Conservation (phyloP, 2,888 invertebrate species). For the Fabriciana adippe region DNA sequence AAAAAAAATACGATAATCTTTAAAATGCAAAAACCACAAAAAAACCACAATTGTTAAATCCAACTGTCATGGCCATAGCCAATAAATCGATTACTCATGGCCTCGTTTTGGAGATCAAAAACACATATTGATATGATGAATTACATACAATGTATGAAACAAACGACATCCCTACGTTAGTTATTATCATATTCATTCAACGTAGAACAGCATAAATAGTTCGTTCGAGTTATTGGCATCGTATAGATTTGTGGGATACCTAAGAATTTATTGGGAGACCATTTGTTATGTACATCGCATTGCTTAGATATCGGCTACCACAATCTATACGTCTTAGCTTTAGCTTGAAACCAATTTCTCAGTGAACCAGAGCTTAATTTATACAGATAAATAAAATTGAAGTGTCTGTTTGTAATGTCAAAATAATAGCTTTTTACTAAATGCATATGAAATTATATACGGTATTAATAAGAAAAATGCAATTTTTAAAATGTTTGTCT, state of each 20-base stretch:
- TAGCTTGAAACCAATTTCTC: constrained; percentile 5
- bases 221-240: constrained; percentile 10
- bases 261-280: constrained; percentile 15
- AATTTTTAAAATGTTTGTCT: too few relatives aligned
- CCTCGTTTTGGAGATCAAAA: not conserved
- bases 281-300: constrained; percentile 9
- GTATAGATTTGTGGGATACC: constrained; percentile 13
- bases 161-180: constrained; percentile 10
- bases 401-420: too few relatives aligned
- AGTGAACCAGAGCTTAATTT: not conserved
- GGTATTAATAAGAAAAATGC: too few relatives aligned
- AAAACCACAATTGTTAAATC: not conserved
- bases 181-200: constrained; percentile 19
- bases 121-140: constrained; percentile 4
- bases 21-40: not conserved
- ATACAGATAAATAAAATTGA: too few relatives aligned
- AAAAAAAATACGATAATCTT: not conserved
- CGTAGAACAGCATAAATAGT: constrained; percentile 10
- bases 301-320: constrained; percentile 2
- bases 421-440: too few relatives aligned
- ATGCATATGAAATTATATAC: too few relatives aligned
- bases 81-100: constrained; percentile 5
- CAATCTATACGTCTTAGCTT: constrained; percentile 1
- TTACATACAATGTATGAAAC: constrained; percentile 8
- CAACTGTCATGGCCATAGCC: too few relatives aligned